phyloP scores from a whole-genome alignment of 2,797 vertebrate genomes.

The Periophthalmus magnuspinnatus region DNA sequence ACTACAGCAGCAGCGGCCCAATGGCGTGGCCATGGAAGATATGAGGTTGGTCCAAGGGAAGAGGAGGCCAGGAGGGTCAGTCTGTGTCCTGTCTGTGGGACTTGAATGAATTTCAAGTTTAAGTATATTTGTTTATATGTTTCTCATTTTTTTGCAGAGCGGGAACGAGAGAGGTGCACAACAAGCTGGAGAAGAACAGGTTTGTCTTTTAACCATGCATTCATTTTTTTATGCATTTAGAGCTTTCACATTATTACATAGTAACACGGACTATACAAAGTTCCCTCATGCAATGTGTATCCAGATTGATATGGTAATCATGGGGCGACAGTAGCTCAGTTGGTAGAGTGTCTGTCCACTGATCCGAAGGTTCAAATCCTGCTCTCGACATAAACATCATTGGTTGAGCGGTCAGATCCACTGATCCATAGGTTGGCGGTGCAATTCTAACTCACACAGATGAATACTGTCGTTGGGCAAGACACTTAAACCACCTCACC shows the following conservation, averaged over 20 bases:
- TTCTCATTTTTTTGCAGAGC: conserved; percentile 82
- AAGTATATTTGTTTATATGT: conserved; percentile 6
- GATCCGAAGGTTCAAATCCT: too few species aligned
- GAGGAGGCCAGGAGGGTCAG: conserved; percentile 96
- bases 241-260: not conserved
- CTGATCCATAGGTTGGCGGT: too few species aligned
- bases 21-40: conserved; percentile 83
- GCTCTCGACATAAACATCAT: too few species aligned
- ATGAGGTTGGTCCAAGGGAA: conserved; percentile 87
- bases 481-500: too few species aligned
- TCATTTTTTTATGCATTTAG: not conserved
- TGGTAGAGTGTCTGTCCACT: too few species aligned
- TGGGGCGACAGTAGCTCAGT: too few species aligned
- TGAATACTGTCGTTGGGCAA: too few species aligned
- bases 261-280: too few species aligned
- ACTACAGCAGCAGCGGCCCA: conserved; percentile 69
- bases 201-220: conserved; percentile 57
- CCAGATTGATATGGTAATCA: too few species aligned
- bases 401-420: too few species aligned
- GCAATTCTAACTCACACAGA: too few species aligned
- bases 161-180: conserved; percentile 98
- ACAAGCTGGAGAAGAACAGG: conserved; percentile 99
- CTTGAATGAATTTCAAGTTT: not conserved
- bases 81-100: conserved; percentile 30
- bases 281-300: too few species aligned